Evolutionary conservation across 2,888 invertebrate species (phyloP).

Genomic region (Rutpela maculata): DNA sequence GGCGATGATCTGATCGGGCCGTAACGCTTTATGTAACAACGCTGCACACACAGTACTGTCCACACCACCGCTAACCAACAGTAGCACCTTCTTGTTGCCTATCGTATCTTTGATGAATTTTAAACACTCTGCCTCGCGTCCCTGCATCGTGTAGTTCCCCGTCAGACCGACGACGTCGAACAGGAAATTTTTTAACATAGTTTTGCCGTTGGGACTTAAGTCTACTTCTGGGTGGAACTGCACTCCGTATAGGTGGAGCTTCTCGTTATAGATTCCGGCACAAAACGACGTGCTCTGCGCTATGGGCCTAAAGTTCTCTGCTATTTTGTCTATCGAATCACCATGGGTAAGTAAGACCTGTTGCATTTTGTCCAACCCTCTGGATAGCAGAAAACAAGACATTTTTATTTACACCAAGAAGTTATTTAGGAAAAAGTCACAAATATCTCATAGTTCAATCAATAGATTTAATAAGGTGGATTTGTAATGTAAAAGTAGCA

Average conservation of each 20-base stretch:
- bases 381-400: slow-evolving; percentile 71
- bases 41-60: slow-evolving; percentile 99
- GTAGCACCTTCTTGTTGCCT: slow-evolving; percentile 91
- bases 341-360: slow-evolving; percentile 97
- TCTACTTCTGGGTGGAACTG: slow-evolving; percentile 99
- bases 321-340: slow-evolving; percentile 94
- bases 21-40: slow-evolving; percentile 91
- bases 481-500: too few relatives aligned
- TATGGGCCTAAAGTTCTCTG: slow-evolving; percentile 90
- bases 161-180: slow-evolving; percentile 92
- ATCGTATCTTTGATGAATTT: slow-evolving; percentile 93
- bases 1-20: slow-evolving; percentile 93
- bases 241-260: slow-evolving; percentile 92
- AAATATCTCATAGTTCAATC: neutral
- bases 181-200: slow-evolving; percentile 96
- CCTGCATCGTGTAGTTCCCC: slow-evolving; percentile 91
- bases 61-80: slow-evolving; percentile 97
- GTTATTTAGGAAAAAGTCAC: neutral
- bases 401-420: slow-evolving; percentile 16
- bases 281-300: slow-evolving; percentile 90
- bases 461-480: too few relatives aligned
- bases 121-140: slow-evolving; percentile 92
- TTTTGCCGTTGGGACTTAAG: slow-evolving; percentile 80
- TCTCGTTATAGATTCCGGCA: slow-evolving; percentile 94
- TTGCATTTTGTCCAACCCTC: slow-evolving; percentile 91